Evolutionary conservation across 2,888 invertebrate genomes (phyloP).

Genomic region (Pandemis cinnamomeana): DNA sequence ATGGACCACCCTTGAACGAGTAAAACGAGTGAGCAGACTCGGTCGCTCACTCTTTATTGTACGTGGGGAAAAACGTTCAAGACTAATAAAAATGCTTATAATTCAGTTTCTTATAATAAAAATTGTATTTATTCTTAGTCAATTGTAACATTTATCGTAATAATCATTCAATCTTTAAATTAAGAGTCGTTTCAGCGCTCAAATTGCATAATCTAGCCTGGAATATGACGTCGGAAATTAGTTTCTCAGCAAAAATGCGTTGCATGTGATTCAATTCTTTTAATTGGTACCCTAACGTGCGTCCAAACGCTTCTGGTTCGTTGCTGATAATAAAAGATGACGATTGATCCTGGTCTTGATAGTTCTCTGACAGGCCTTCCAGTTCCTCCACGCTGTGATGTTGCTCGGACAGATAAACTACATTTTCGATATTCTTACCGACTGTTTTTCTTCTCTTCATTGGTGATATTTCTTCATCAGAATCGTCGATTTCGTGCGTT

Average conservation of each 20-base stretch:
- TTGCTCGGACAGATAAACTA: slow-evolving; percentile 26
- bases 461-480: slow-evolving; percentile 24
- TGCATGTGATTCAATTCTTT: slow-evolving; percentile 51
- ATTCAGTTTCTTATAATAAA: not conserved
- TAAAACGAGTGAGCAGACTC: slow-evolving; percentile 8
- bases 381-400: slow-evolving; percentile 10
- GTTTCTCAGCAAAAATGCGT: slow-evolving; percentile 56
- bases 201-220: slow-evolving; percentile 54
- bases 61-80: not conserved
- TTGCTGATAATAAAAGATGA: slow-evolving; percentile 8
- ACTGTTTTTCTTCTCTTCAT: not conserved
- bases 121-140: not conserved
- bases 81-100: not conserved
- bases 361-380: slow-evolving; percentile 2
- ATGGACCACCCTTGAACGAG: slow-evolving; percentile 43
- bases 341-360: slow-evolving; percentile 1
- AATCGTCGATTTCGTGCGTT: slow-evolving; percentile 18
- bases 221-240: slow-evolving; percentile 60
- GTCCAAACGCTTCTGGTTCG: slow-evolving; percentile 49
- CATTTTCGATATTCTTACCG: not conserved
- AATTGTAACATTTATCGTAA: not conserved
- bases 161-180: slow-evolving; percentile 39
- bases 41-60: not conserved
- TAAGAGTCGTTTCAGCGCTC: slow-evolving; percentile 43
- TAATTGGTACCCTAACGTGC: slow-evolving; percentile 52